Evolutionary conservation across 2,113 vertebrate species (phyloP), one percentile per base, ranked within the genome.

Genomic region (Clupea harengus): DNA sequence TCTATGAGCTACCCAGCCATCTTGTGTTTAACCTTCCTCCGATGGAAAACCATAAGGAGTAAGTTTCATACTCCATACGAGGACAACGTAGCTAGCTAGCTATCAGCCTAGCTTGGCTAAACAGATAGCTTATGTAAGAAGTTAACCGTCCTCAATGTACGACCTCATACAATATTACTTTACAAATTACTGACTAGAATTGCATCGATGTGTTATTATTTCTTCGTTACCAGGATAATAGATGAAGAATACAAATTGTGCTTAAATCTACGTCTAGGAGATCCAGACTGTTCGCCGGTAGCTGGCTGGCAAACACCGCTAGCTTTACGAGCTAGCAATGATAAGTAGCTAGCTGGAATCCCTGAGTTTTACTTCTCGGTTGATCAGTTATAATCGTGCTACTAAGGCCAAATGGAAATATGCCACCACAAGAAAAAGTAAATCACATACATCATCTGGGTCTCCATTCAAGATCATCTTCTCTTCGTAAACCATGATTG

Each of bases 391-490:
- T 5, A 6, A 60, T 4, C 5, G 18, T 60, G 54, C 18, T 4
- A 78, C 9, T 39, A 39, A 64, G 25, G 60, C 4, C 28, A 13
- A 32, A 4, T 28, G n/a, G 28, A 78, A 78, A 32, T 39, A 78
- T 39, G 13, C 20, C 11, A 39, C 32, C 4, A 13, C 25, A 32
- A 11, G 39, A 39, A 78, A 6, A 78, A 32, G 25, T 0, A 3
- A 78, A 78, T 39, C 32, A 78, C 72, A 17, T 78, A 93, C 93
- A 81, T 94, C 93, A 0, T 95, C 94, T 28, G 95, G 95, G 32
- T 95, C 94, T 87, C 94, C 95, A 85, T 94, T 94, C 54, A 46
- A 49, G 32, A 95, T 92, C 93, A 91, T 92, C 90, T 95, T 94
- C 72, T 95, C 91, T 46, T 95, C 95, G 15, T 91, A 92, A 88